phyloP scores from a whole-genome alignment of 2,797 vertebrate species.

The Danio tinwini region DNA sequence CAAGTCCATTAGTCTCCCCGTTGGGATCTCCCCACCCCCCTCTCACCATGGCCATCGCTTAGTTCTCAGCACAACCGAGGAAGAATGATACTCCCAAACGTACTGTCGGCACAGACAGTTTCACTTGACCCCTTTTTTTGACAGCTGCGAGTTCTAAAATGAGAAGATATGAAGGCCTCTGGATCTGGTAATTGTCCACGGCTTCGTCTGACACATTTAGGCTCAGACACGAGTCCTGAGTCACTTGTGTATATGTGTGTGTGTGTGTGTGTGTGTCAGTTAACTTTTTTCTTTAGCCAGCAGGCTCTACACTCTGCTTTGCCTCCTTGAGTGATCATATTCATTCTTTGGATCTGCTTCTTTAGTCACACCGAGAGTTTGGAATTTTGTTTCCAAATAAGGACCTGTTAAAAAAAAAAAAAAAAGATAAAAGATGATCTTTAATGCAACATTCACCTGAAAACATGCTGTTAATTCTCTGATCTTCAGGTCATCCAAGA shows the following conservation, averaged over 20 bases:
- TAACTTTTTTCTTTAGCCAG: slow-evolving; percentile 34
- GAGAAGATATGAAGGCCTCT: slow-evolving; percentile 10
- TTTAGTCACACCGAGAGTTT: slow-evolving; percentile 14
- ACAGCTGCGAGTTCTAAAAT: slow-evolving; percentile 29
- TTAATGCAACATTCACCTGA: neutral
- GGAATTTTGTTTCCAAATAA: slow-evolving; percentile 45
- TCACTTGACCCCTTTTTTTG: slow-evolving; percentile 22
- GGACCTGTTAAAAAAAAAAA: slow-evolving; percentile 60
- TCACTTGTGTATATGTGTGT: neutral
- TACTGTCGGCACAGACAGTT: slow-evolving; percentile 11
- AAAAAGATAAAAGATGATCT: slow-evolving; percentile 64
- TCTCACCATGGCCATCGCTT: slow-evolving; percentile 94
- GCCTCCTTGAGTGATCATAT: neutral
- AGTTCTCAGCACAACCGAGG: slow-evolving; percentile 68
- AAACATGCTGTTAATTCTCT: no score
- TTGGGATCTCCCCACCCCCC: slow-evolving; percentile 93
- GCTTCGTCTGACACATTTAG: slow-evolving; percentile 37
- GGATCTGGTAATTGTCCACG: slow-evolving; percentile 10
- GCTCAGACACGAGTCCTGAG: slow-evolving; percentile 25
- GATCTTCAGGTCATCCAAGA: no score
- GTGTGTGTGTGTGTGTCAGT: neutral
- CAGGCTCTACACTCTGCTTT: slow-evolving; percentile 20
- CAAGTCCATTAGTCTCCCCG: slow-evolving; percentile 86
- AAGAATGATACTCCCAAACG: slow-evolving; percentile 26
- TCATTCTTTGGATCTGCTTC: slow-evolving; percentile 18